Conservation (phyloP, 2,113 vertebrate genomes). For the Oryzias curvinotus region DNA sequence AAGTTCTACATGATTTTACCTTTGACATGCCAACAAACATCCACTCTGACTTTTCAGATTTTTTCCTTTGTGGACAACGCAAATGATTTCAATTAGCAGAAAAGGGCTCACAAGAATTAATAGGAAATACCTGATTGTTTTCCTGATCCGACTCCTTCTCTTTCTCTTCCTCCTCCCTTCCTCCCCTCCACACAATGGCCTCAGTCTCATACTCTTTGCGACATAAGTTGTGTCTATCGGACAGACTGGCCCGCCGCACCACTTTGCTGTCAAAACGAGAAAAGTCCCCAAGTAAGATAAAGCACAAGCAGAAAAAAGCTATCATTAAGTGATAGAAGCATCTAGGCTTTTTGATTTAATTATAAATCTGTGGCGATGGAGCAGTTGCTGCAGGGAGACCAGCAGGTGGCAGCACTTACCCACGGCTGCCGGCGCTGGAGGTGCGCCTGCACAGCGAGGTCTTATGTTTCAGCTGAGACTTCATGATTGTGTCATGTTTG, state of each 20-base stretch:
- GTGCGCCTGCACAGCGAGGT: constrained; percentile 93
- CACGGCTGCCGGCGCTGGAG: constrained; percentile 93
- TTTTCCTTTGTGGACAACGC: too few species aligned
- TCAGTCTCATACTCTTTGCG: constrained; percentile 96
- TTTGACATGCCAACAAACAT: too few species aligned
- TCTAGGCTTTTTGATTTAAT: too few species aligned
- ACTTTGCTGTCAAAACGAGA: constrained; percentile 84
- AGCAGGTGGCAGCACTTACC: constrained; percentile 82
- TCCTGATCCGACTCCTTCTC: constrained; percentile 89
- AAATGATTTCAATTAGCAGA: too few species aligned
- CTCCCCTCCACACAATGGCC: constrained; percentile 94
- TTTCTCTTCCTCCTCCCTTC: constrained; percentile 77
- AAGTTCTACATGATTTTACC: too few species aligned
- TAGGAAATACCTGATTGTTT: constrained; percentile 73
- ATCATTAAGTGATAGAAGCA: too few species aligned
- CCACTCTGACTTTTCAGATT: too few species aligned
- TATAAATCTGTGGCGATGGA: background rate
- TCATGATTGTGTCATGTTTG: constrained; percentile 97
- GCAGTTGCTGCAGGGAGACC: constrained; percentile 15
- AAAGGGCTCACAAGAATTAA: too few species aligned
- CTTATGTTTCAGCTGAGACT: constrained; percentile 95
- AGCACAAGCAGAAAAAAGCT: background rate
- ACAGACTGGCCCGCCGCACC: constrained; percentile 93
- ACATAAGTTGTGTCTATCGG: constrained; percentile 92
- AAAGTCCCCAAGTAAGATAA: constrained; percentile 9